phyloP scores from a whole-genome alignment of 2,888 invertebrate species.

The Dynastes hyllus region DNA sequence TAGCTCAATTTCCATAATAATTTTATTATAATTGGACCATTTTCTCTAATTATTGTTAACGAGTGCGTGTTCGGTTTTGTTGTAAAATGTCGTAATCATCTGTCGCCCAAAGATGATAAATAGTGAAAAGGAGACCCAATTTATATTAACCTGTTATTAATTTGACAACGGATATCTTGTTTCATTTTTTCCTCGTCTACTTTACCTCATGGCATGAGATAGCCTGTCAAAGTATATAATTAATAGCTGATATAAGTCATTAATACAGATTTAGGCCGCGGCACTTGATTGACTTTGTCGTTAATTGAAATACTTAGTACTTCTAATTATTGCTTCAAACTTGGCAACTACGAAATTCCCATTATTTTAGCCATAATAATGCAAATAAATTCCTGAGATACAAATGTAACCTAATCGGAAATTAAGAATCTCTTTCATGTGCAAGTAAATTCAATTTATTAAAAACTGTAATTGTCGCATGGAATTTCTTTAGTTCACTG shows the following conservation, averaged over 20 bases:
- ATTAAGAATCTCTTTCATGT: too few species aligned
- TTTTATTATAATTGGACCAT: constrained; percentile 42
- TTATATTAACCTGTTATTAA: constrained; percentile 38
- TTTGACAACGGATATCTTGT: constrained; percentile 43
- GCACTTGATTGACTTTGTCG: constrained; percentile 28
- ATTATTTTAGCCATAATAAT: neutral
- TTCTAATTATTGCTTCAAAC: neutral
- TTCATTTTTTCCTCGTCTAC: constrained; percentile 21
- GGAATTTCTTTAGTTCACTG: too few species aligned
- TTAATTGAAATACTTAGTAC: constrained; percentile 27
- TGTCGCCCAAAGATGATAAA: constrained; percentile 45
- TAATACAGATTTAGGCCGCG: constrained; percentile 10
- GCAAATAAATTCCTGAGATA: too few species aligned
- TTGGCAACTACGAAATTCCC: neutral
- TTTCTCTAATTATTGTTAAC: constrained; percentile 42
- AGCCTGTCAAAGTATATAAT: constrained; percentile 40
- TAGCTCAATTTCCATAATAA: constrained; percentile 44
- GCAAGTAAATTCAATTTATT: too few species aligned
- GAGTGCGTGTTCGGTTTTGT: constrained; percentile 21
- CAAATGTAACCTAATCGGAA: too few species aligned
- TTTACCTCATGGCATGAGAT: constrained; percentile 8
- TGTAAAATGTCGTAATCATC: constrained; percentile 31
- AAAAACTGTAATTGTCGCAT: too few species aligned
- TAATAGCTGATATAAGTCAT: constrained; percentile 28
- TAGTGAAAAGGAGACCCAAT: constrained; percentile 41